Evolutionary conservation across 2,888 invertebrate genomes (phyloP).

Genomic region (Tenodera sinensis): DNA sequence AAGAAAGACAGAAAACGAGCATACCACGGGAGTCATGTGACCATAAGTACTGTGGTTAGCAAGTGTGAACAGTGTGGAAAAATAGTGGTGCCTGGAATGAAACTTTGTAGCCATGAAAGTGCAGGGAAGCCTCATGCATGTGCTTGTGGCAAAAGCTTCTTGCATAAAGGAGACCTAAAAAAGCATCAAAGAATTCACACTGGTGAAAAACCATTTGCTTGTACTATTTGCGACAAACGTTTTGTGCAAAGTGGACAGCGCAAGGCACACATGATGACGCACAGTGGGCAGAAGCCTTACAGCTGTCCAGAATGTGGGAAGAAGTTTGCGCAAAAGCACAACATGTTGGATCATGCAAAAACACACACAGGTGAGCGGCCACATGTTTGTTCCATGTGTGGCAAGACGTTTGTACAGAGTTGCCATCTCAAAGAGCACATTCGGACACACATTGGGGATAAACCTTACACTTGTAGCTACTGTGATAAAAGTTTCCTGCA

Average conservation of each 20-base stretch:
- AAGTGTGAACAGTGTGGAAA: neutral
- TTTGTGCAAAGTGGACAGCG: neutral
- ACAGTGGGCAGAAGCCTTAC: neutral
- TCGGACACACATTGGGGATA: neutral
- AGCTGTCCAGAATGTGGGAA: neutral
- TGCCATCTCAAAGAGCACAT: neutral
- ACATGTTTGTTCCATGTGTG: neutral
- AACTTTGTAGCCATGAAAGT: neutral
- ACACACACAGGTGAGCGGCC: neutral
- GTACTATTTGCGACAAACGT: neutral
- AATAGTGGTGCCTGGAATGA: neutral
- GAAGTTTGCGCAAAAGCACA: neutral
- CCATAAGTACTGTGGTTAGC: neutral
- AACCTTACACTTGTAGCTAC: neutral
- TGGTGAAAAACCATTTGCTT: neutral
- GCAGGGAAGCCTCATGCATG: neutral
- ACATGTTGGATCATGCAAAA: neutral
- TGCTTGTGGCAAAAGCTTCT: neutral
- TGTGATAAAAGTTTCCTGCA: neutral
- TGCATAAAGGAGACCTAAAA: neutral
- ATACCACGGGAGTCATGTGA: neutral
- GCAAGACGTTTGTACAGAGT: neutral
- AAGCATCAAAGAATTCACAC: neutral
- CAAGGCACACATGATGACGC: neutral
- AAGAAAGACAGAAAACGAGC: neutral